Base-by-base conservation (phyloP, 2,797 vertebrate genomes). In the Microtus obscurus region DNA sequence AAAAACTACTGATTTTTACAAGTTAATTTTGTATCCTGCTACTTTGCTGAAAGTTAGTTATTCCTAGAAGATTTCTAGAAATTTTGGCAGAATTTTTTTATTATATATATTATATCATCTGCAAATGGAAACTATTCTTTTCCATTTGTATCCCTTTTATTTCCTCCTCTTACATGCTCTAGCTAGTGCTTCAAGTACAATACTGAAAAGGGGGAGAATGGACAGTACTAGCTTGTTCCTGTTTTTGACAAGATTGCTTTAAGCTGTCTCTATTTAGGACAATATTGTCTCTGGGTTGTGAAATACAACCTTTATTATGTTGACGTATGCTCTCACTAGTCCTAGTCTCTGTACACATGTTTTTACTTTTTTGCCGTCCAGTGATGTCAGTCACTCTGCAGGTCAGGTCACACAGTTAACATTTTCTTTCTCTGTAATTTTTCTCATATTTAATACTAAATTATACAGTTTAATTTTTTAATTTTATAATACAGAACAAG, bases 371-470 rank as follows among this genome's bases (percentile, higher is more conserved):
- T 77, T 11, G 25, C 43, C 51, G 11, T 59, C 43, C 25, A 76
- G 6, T 3, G 21, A 25, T 90, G n/a, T 94, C 43, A 45, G 37
- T 76, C 21, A 92, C 12, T 21, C 27, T 94, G n/a, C 1, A 65
- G 21, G 80, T 40, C 21, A 87, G 40, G 76, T 3, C 56, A 74
- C 14, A 81, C 2, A 53, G 21, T 71, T n/a, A 95, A 56, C n/a
- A 89, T 37, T 73, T 86, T 90, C 25, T 88, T 94, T 89, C 45
- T 37, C 40, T 78, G 17, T 67, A 73, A 87, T 69, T 91, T 93
- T 93, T 45, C 29, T n/a, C 19, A 80, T 90, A 82, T 25, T 95
- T 92, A 85, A 78, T 77, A 92, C 51, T 87, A 94, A 85, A 37
- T 21, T 88, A 91, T 83, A 12, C 48, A 48, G 29, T 87, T 93